These are phyloP conservation scores for Plebejus anna DNA, from an alignment of 2,888 invertebrate genomes.

Conservation along the genomic window DNA sequence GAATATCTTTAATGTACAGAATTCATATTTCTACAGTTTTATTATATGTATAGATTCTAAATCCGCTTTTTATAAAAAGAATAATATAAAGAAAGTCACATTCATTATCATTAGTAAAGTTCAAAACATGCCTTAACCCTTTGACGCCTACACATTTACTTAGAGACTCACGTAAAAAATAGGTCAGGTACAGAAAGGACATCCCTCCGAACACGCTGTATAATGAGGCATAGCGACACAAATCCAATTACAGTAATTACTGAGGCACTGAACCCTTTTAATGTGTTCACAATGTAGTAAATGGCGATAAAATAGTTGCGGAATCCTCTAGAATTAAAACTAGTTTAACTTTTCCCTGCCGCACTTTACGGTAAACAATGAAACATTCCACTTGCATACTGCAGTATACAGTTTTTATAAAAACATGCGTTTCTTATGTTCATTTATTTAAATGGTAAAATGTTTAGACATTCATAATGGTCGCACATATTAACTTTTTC, in stretches of 20 bases:
- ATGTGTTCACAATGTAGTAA: slow-evolving; percentile 13
- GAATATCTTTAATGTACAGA: too few species aligned
- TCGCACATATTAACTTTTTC: too few species aligned
- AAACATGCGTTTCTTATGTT: not conserved
- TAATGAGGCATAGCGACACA: slow-evolving; percentile 19
- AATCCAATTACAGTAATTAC: slow-evolving; percentile 27
- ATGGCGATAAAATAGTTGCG: slow-evolving; percentile 9
- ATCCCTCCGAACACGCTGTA: not conserved
- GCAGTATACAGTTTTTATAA: not conserved
- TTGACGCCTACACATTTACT: not conserved
- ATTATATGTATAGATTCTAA: too few species aligned
- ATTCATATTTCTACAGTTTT: too few species aligned
- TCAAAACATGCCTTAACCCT: not conserved
- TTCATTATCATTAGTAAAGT: not conserved
- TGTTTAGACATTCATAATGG: too few species aligned
- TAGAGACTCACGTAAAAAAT: not conserved
- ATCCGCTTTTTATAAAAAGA: not conserved
- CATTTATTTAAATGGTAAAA: not conserved
- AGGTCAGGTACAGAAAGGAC: slow-evolving; percentile 1
- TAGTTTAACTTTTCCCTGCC: slow-evolving; percentile 31
- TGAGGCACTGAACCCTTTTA: slow-evolving; percentile 21
- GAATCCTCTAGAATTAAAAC: slow-evolving; percentile 25
- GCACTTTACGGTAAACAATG: slow-evolving; percentile 28
- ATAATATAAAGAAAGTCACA: not conserved
- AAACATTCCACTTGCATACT: slow-evolving; percentile 22